Evolutionary conservation across 2,888 invertebrate genomes (phyloP), one percentile per base, ranked within the genome.

Genomic region (Pandemis cinnamomeana): DNA sequence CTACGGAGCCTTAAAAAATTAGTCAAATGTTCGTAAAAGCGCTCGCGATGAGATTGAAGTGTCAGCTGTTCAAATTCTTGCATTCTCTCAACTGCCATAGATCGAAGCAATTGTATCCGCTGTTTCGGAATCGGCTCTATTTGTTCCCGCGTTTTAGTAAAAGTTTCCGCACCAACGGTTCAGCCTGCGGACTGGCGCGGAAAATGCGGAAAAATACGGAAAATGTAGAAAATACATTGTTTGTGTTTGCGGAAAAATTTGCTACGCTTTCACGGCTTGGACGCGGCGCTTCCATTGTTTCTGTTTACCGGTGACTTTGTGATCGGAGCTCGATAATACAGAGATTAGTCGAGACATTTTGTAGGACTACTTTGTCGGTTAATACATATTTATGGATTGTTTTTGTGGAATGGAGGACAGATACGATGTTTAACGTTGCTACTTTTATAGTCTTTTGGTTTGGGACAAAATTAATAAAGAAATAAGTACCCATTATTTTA

Each of bases 221-320:
- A 53, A 68, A 48, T 48, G 69, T 58, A 51, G 64, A 72, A 62
- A 68, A 72, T 68, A 72, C 72, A 58, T 69, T 69, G 72, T 72
- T 68, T 72, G 68, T 63, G 68, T 68, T 68, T 69, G 68, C 64
- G 63, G 72, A 72, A 72, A 64, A 72, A 64, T 69, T 48, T 55
- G 36, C 61, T 41, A 64, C 63, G 63, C 42, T 69, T 63, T 64
- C 64, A 63, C 69, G 63, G 60, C 46, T 46, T 11, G 46, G 72
- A 55, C 67, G 53, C 5, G 27, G 58, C 68, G 69, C 46, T 10
- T 36, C 27, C 27, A 36, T 36, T 46, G 46, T 41, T 51, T 55
- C 68, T 64, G 62, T 72, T 42, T 42, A 58, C 41, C 51, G 42
- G 42, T 36, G 46, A 55, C 20, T 67, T 71, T 63, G 27, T n/a